Percentiles rank a stretch among this genome's conserved stretches.
Evolutionary conservation across 2,888 invertebrate genomes (phyloP).

Genomic region (Alsophila aescularia): DNA sequence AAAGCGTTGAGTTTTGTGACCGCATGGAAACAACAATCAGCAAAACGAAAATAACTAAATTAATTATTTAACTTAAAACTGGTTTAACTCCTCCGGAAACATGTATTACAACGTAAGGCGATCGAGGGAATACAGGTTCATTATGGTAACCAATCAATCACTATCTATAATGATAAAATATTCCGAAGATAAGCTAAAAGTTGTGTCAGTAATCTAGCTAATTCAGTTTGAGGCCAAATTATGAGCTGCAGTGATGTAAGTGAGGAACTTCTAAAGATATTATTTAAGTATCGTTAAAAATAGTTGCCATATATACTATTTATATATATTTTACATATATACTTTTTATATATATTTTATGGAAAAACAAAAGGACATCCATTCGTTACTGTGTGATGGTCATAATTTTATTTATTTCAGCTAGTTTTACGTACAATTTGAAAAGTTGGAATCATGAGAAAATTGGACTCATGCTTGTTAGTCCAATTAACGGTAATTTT

Average conservation of each 20-base stretch:
- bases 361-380: no score
- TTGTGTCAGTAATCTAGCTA: constrained; percentile 23
- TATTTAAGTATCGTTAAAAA: neutral
- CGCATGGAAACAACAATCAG: constrained; percentile 1
- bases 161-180: constrained; percentile 37
- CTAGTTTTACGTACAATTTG: no score
- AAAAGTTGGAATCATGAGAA: no score
- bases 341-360: no score
- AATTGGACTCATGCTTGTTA: no score
- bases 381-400: no score
- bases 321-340: no score
- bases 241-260: constrained; percentile 35
- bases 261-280: constrained; percentile 5
- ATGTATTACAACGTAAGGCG: constrained; percentile 59
- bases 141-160: constrained; percentile 57
- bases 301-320: no score
- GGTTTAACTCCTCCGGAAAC: constrained; percentile 34
- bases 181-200: constrained; percentile 19
- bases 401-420: neutral
- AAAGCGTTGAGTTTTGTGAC: constrained; percentile 2
- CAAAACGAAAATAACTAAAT: neutral
- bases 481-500: no score
- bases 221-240: constrained; percentile 24
- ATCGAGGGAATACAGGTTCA: constrained; percentile 68
- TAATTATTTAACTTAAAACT: constrained; percentile 4